These are phyloP conservation scores for Epizoanthus rinbou DNA, from an alignment of 92 coral and sea anemone genomes.

Conservation along the genomic window DNA sequence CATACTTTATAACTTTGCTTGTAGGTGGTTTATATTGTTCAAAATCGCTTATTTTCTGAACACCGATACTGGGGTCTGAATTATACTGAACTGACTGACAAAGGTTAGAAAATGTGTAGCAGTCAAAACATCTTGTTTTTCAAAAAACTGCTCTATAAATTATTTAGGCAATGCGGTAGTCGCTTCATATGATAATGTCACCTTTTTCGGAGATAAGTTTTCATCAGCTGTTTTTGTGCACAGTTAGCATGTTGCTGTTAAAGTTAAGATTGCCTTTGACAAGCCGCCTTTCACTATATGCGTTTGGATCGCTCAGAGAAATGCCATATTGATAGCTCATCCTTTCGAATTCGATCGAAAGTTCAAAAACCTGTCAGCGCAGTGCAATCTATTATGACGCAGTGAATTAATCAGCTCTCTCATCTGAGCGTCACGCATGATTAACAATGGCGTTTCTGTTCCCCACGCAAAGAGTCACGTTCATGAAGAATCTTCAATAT, in stretches of 20 bases:
- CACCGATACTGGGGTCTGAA: too few relatives aligned
- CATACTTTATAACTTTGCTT: too few relatives aligned
- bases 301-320: background rate
- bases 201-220: background rate
- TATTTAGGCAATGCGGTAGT: background rate
- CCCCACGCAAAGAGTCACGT: constrained; percentile 33
- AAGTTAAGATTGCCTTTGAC: background rate
- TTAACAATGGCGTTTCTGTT: constrained; percentile 38
- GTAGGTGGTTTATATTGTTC: too few relatives aligned
- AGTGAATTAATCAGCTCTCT: constrained; percentile 25
- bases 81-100: too few relatives aligned
- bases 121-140: too few relatives aligned
- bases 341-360: background rate
- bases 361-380: constrained; percentile 5
- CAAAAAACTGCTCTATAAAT: background rate
- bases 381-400: background rate
- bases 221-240: background rate
- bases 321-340: background rate
- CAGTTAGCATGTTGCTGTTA: background rate
- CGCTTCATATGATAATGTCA: background rate
- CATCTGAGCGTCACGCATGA: constrained; percentile 54
- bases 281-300: background rate
- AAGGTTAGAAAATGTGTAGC: too few relatives aligned
- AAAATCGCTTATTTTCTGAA: too few relatives aligned
- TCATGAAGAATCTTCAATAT: constrained; percentile 12